Evolutionary conservation across 2,888 invertebrate species (phyloP).

Genomic region (Acanthococcus lagerstroemiae): DNA sequence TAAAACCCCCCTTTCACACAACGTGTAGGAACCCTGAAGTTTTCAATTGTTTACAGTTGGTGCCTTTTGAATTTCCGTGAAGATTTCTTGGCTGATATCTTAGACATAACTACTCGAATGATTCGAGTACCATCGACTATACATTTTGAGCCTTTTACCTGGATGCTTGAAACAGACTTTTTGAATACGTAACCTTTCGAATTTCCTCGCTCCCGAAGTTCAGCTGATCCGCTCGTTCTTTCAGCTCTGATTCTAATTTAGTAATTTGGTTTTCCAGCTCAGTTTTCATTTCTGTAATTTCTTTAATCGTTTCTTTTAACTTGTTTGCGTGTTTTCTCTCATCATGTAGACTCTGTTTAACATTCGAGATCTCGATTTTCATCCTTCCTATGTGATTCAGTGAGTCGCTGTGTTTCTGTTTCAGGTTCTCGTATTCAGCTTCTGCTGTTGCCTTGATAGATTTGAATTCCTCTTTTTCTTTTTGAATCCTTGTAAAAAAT

Average conservation of each 20-base stretch:
- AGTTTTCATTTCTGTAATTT: not conserved
- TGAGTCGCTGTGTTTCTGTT: conserved; percentile 11
- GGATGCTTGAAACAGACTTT: too few species aligned
- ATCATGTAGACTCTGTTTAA: conserved; percentile 11
- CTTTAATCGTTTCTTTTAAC: conserved; percentile 20
- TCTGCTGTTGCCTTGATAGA: conserved; percentile 1
- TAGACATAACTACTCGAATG: too few species aligned
- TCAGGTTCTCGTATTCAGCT: conserved; percentile 18
- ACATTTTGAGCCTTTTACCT: too few species aligned
- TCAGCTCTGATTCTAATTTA: not conserved
- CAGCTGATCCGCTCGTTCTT: not conserved
- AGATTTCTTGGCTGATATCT: too few species aligned
- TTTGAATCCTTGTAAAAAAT: conserved; percentile 3
- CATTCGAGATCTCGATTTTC: conserved; percentile 6
- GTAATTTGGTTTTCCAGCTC: conserved; percentile 1
- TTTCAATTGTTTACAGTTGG: too few species aligned
- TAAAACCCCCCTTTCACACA: too few species aligned
- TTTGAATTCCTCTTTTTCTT: conserved; percentile 20
- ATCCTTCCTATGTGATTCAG: not conserved
- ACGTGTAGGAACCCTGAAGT: too few species aligned
- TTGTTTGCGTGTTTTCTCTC: conserved; percentile 19
- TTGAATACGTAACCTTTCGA: too few species aligned
- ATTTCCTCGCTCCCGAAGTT: not conserved
- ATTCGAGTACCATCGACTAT: too few species aligned
- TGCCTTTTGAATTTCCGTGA: too few species aligned